phyloP scores from a whole-genome alignment of 2,888 invertebrate species.

The Philonicus albiceps region DNA sequence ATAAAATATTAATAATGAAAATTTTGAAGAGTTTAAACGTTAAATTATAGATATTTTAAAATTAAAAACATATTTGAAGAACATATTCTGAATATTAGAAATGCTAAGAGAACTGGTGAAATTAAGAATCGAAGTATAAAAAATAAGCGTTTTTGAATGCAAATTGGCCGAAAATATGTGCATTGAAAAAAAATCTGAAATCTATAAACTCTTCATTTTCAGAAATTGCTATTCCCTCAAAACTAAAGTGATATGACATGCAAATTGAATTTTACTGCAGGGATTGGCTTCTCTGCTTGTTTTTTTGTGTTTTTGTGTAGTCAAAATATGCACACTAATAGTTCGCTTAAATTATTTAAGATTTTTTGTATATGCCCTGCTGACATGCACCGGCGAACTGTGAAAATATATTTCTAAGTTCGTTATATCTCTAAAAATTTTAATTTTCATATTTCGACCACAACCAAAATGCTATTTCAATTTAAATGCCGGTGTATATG shows the following conservation, averaged over 20 bases:
- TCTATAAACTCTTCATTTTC: background rate
- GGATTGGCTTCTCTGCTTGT: background rate
- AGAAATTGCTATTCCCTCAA: background rate
- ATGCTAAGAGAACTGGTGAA: background rate
- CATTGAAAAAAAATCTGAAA: background rate
- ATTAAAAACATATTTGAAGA: background rate
- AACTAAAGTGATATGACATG: slow-evolving; percentile 6
- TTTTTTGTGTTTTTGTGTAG: background rate
- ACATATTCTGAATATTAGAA: background rate
- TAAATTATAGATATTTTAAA: background rate
- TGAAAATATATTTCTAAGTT: too few species aligned
- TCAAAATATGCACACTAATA: background rate
- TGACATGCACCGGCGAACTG: background rate
- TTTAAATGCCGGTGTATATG: too few species aligned
- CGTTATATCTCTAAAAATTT: too few species aligned
- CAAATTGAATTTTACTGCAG: background rate
- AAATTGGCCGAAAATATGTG: background rate
- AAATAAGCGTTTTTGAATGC: background rate
- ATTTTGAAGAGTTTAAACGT: background rate
- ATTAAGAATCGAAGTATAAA: background rate
- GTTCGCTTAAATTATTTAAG: background rate
- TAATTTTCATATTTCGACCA: too few species aligned
- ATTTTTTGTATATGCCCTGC: background rate
- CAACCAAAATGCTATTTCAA: too few species aligned
- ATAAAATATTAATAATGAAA: background rate